Conservation (phyloP, 1,140 invertebrate species). For the Drosophila carrolli region DNA sequence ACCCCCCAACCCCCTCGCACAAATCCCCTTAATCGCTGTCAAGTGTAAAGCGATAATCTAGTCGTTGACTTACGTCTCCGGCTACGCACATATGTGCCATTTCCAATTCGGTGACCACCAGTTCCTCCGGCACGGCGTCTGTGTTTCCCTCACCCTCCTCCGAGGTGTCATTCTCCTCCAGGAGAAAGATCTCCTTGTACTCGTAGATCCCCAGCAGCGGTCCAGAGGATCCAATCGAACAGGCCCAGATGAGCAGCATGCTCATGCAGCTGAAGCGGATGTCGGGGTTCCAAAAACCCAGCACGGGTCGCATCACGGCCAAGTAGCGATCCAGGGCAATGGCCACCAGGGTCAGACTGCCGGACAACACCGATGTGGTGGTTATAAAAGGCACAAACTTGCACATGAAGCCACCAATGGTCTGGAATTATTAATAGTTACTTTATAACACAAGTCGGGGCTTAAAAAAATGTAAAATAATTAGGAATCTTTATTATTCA, state of each 20-base stretch:
- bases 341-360: slow-evolving; percentile 85
- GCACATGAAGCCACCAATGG: slow-evolving; percentile 85
- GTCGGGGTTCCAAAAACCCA: slow-evolving; percentile 84
- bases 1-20: not conserved
- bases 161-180: slow-evolving; percentile 1
- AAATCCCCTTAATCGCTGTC: slow-evolving; percentile 17
- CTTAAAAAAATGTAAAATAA: too few species aligned
- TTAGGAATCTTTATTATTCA: too few species aligned
- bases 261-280: slow-evolving; percentile 56
- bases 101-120: slow-evolving; percentile 47
- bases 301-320: slow-evolving; percentile 82
- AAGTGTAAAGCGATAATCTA: slow-evolving; percentile 18
- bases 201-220: slow-evolving; percentile 65
- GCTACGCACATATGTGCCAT: slow-evolving; percentile 56
- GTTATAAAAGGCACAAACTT: slow-evolving; percentile 85
- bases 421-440: slow-evolving; percentile 52
- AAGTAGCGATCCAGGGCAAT: slow-evolving; percentile 86
- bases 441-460: too few species aligned
- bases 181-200: slow-evolving; percentile 41
- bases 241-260: slow-evolving; percentile 76
- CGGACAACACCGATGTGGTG: slow-evolving; percentile 85
- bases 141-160: not conserved
- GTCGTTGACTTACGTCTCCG: slow-evolving; percentile 44
- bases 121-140: slow-evolving; percentile 13
- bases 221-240: slow-evolving; percentile 70